Conservation (phyloP, 1,140 invertebrate genomes). For the Littorina saxatilis region DNA sequence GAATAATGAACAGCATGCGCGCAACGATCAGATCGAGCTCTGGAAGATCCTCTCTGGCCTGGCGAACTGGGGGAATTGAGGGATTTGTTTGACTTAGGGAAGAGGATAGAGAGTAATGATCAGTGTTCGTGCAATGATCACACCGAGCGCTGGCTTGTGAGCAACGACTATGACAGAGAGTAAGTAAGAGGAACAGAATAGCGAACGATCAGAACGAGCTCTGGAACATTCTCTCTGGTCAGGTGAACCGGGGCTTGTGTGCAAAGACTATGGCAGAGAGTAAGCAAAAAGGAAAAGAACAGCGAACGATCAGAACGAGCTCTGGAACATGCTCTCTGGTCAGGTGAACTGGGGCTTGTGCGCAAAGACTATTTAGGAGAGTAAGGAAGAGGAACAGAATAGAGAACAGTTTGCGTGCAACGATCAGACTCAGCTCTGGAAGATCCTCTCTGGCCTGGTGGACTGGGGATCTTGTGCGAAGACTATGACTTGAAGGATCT, state of each 20-base stretch:
- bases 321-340: conserved; percentile 51
- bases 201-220: conserved; percentile 57
- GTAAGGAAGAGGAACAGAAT: too few relatives aligned
- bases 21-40: conserved; percentile 54
- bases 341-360: not conserved
- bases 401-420: too few relatives aligned
- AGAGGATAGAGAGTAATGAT: not conserved
- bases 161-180: not conserved
- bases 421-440: conserved; percentile 54
- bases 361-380: too few relatives aligned
- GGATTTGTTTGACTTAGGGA: not conserved
- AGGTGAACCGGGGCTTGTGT: not conserved
- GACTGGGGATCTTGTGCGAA: too few relatives aligned
- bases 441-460: too few relatives aligned
- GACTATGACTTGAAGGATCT: not conserved
- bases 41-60: conserved; percentile 49
- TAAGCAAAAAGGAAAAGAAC: not conserved
- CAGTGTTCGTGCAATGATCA: conserved; percentile 36
- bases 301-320: too few relatives aligned
- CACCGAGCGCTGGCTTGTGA: not conserved
- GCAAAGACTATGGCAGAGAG: not conserved
- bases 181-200: not conserved
- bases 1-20: not conserved
- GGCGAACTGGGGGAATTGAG: not conserved
- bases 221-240: conserved; percentile 48